These are phyloP conservation scores for Agrilus biguttatus DNA, from an alignment of 2,888 invertebrate genomes.

Conservation along the genomic window DNA sequence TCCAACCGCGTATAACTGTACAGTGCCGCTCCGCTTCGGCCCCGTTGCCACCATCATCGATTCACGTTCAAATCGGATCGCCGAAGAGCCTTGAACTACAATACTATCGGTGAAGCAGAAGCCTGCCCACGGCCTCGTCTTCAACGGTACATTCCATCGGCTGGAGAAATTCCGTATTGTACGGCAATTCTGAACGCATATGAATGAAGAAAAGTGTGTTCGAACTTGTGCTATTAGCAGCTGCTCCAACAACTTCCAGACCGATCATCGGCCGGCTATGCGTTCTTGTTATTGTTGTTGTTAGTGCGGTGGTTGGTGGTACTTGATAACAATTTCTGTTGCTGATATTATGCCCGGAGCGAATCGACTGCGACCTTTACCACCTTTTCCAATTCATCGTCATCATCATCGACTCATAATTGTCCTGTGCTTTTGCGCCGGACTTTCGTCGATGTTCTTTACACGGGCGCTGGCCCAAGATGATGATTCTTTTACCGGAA, in stretches of 20 bases:
- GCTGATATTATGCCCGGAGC: slow-evolving; percentile 12
- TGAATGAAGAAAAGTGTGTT: slow-evolving; percentile 23
- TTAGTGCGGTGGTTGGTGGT: slow-evolving; percentile 17
- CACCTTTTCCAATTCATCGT: background rate
- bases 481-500: slow-evolving; percentile 70
- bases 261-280: slow-evolving; percentile 14
- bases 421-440: slow-evolving; percentile 19
- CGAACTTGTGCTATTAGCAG: slow-evolving; percentile 1
- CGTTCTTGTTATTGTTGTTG: slow-evolving; percentile 24
- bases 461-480: slow-evolving; percentile 38
- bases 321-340: slow-evolving; percentile 6
- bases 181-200: slow-evolving; percentile 25
- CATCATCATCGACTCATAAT: slow-evolving; percentile 6
- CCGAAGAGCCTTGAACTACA: slow-evolving; percentile 18
- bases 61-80: slow-evolving; percentile 18
- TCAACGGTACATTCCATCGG: slow-evolving; percentile 29
- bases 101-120: slow-evolving; percentile 2
- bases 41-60: slow-evolving; percentile 14
- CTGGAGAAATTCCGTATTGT: slow-evolving; percentile 27
- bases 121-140: slow-evolving; percentile 4
- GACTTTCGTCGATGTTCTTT: slow-evolving; percentile 5
- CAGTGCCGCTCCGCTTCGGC: slow-evolving; percentile 11
- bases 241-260: slow-evolving; percentile 12
- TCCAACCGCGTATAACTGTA: slow-evolving; percentile 23
- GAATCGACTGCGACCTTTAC: slow-evolving; percentile 3